Conservation (phyloP, 2,797 vertebrate genomes). For the Pristis pectinata region DNA sequence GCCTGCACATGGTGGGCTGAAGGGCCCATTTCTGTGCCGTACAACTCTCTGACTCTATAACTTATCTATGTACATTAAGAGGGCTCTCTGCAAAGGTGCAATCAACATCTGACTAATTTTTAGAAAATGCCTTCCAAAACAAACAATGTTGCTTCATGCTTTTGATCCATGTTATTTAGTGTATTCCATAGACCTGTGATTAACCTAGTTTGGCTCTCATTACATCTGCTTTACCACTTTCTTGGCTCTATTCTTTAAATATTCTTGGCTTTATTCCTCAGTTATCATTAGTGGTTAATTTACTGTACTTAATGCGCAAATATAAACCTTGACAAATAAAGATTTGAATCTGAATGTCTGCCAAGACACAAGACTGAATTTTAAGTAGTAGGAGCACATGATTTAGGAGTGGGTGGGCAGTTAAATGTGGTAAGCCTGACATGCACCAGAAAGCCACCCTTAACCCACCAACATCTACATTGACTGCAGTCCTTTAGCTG, state of each 20-base stretch:
- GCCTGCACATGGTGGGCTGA: no score
- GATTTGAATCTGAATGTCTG: background rate
- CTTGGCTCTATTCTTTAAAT: background rate
- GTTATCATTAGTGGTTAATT: constrained; percentile 24
- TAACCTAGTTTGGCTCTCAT: background rate
- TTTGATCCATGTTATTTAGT: background rate
- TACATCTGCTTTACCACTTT: background rate
- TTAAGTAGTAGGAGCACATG: no score
- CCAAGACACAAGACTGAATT: background rate
- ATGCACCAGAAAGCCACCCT: no score
- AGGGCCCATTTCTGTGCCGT: no score
- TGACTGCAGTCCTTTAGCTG: no score
- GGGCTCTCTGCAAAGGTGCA: no score
- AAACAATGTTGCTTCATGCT: background rate
- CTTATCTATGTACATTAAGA: no score
- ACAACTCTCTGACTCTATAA: no score
- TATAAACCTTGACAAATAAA: constrained; percentile 22
- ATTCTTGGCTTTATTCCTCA: background rate
- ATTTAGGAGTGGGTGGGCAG: no score
- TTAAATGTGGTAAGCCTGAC: no score
- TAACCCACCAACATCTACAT: no score
- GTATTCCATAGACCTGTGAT: background rate
- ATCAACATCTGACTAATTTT: background rate
- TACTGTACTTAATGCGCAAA: background rate
- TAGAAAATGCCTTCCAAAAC: background rate